These are phyloP conservation scores for Eubasilissa regina DNA, from an alignment of 1,140 invertebrate species.

Conservation along the genomic window DNA sequence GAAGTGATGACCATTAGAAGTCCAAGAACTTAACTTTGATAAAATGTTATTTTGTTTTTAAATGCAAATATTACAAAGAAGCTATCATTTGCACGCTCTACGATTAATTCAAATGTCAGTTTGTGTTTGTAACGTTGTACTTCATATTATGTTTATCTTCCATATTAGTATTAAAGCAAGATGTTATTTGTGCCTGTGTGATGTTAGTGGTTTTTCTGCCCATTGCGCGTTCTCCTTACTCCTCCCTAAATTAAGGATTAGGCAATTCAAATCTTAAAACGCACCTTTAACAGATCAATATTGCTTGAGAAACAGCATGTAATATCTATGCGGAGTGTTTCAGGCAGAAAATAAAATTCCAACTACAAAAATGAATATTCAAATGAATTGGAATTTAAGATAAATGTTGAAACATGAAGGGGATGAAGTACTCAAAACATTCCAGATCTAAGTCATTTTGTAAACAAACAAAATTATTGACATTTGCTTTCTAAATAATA, in stretches of 20 bases:
- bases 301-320: not conserved
- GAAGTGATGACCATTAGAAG: no score
- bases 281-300: conserved; percentile 20
- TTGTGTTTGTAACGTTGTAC: conserved; percentile 33
- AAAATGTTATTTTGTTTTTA: not conserved
- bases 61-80: not conserved
- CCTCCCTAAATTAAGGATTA: conserved; percentile 61
- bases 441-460: conserved; percentile 39
- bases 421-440: conserved; percentile 36
- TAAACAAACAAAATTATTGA: conserved; percentile 1
- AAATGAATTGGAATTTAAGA: conserved; percentile 9
- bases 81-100: conserved; percentile 2
- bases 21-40: not conserved
- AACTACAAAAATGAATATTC: conserved; percentile 24
- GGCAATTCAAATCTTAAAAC: conserved; percentile 56
- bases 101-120: conserved; percentile 22
- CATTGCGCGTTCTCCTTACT: conserved; percentile 57
- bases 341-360: conserved; percentile 42
- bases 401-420: conserved; percentile 6
- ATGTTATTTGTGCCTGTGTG: conserved; percentile 51
- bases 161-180: conserved; percentile 50
- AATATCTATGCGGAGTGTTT: conserved; percentile 24
- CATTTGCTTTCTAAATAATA: conserved; percentile 39
- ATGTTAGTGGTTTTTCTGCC: conserved; percentile 58
- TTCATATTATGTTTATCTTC: conserved; percentile 46